A percentile compares a stretch with the other conserved stretches of the same genome.
phyloP scores from a whole-genome alignment of 2,888 invertebrate genomes.

The Heliconius erato region DNA sequence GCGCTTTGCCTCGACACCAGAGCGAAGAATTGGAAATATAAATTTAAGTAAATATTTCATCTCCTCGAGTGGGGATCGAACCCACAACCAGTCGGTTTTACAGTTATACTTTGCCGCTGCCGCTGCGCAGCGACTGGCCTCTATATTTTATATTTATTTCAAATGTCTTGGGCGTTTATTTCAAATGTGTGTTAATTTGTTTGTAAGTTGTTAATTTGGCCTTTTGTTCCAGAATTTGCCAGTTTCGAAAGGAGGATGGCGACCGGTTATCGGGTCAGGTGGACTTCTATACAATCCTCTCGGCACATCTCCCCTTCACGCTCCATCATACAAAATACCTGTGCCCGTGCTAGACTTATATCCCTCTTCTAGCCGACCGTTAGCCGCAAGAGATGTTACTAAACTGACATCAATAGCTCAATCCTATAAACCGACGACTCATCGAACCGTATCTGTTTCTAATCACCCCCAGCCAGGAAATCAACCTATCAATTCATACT shows the following conservation, averaged over 20 bases:
- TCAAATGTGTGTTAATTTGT: too few relatives aligned
- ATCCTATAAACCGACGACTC: constrained; percentile 79
- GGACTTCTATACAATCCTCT: constrained; percentile 72
- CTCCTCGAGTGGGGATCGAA: too few relatives aligned
- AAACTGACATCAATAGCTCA: constrained; percentile 82
- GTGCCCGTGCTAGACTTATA: constrained; percentile 70
- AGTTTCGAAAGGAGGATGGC: constrained; percentile 87
- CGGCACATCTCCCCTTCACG: constrained; percentile 72
- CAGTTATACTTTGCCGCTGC: too few relatives aligned
- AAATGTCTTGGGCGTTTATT: too few relatives aligned
- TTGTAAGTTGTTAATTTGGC: too few relatives aligned
- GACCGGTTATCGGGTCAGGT: constrained; percentile 84
- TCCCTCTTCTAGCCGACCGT: constrained; percentile 76
- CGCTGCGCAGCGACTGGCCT: too few relatives aligned
- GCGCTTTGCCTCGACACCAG: too few relatives aligned
- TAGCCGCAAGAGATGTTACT: constrained; percentile 71
- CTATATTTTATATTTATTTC: too few relatives aligned
- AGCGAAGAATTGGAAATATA: too few relatives aligned
- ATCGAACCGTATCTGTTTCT: constrained; percentile 67
- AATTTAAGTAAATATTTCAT: too few relatives aligned
- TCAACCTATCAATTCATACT: constrained; percentile 80
- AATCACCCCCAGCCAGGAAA: constrained; percentile 65
- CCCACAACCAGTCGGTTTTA: too few relatives aligned
- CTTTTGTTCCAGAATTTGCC: constrained; percentile 76
- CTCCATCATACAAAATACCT: constrained; percentile 76